phyloP scores from a whole-genome alignment of 2,888 invertebrate species.

The Augiades crinisus region DNA sequence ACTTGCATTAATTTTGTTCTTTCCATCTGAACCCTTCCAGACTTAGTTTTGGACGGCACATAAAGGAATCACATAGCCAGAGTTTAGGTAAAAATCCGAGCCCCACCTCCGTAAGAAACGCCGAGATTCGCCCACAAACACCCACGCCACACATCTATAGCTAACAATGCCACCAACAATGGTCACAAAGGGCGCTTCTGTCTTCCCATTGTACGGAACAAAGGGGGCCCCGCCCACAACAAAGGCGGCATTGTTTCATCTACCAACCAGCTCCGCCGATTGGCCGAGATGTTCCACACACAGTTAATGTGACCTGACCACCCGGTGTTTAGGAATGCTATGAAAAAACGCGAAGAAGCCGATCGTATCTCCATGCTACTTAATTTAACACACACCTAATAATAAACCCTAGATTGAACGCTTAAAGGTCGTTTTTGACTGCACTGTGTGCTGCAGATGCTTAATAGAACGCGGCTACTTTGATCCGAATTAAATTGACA shows the following conservation, averaged over 20 bases:
- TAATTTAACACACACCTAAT: conserved; percentile 39
- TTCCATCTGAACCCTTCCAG: no score
- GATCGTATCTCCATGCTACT: conserved; percentile 42
- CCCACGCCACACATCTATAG: conserved; percentile 40
- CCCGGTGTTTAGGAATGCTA: conserved; percentile 57
- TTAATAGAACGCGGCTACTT: conserved; percentile 46
- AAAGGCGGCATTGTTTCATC: conserved; percentile 75
- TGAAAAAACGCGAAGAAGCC: conserved; percentile 40
- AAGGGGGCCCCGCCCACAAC: conserved; percentile 63
- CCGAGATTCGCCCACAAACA: conserved; percentile 5
- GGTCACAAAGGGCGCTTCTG: conserved; percentile 65
- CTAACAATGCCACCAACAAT: conserved; percentile 63
- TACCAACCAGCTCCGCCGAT: conserved; percentile 45
- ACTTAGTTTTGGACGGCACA: no score
- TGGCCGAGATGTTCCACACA: conserved; percentile 49
- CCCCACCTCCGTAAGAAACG: conserved; percentile 16
- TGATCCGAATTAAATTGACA: conserved; percentile 66
- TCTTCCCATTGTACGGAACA: conserved; percentile 77
- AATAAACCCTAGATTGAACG: conserved; percentile 11
- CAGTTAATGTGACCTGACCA: conserved; percentile 44
- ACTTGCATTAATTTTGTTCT: no score
- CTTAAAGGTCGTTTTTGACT: not conserved
- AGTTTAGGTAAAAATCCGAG: conserved; percentile 17
- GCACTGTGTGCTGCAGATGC: conserved; percentile 45
- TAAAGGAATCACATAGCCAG: not conserved